Evolutionary conservation across 2,113 vertebrate species (phyloP).

Genomic region (Motacilla alba): DNA sequence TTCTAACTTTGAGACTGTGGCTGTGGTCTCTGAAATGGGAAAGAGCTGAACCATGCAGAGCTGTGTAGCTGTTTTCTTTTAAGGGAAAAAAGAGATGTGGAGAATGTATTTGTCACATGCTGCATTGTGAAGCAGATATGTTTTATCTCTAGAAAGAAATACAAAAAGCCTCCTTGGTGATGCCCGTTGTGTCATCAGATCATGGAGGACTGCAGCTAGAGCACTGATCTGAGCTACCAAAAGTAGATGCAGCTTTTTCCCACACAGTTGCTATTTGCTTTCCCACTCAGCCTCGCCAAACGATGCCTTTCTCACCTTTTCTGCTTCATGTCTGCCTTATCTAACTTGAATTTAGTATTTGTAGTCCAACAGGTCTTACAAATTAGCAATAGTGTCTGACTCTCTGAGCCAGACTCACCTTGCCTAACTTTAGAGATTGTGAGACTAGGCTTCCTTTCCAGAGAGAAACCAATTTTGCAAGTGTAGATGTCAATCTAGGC

Average conservation of each 20-base stretch:
- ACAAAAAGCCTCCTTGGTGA: background rate
- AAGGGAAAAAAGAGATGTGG: background rate
- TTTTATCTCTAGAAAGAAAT: background rate
- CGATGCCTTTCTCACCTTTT: background rate
- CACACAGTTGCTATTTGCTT: background rate
- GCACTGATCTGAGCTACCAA: background rate
- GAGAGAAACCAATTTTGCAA: background rate
- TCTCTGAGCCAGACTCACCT: background rate
- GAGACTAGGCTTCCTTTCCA: background rate
- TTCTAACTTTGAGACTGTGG: background rate
- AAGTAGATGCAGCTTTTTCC: background rate
- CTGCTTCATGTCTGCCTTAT: background rate
- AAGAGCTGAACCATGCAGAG: background rate
- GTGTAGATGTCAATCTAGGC: background rate
- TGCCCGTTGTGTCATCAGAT: background rate
- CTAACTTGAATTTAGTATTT: background rate
- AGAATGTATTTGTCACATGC: background rate
- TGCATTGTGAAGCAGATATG: background rate
- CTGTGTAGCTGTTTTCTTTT: background rate
- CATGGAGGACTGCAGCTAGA: background rate
- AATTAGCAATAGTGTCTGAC: background rate
- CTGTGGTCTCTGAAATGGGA: background rate
- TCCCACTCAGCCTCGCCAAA: background rate
- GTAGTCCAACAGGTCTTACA: background rate
- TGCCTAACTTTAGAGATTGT: background rate